A percentile compares a stretch with the other conserved stretches of the same genome.
Evolutionary conservation across 2,113 vertebrate species (phyloP).

Genomic region (Mesitornis unicolor): DNA sequence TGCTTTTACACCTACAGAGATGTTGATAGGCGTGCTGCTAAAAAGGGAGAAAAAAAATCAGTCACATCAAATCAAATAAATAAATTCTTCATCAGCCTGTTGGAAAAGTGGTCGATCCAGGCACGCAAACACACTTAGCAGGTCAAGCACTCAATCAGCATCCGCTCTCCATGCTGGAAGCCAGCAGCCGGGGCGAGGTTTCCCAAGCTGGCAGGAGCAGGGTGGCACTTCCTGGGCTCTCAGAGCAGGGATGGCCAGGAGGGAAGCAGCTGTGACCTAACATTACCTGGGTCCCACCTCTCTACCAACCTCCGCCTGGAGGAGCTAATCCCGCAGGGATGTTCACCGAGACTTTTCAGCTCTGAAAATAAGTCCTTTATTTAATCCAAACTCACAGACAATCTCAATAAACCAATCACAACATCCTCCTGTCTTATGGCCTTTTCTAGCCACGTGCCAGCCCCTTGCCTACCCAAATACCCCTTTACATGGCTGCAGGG

Average conservation of each 20-base stretch:
- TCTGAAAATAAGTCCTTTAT: not conserved
- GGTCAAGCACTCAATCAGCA: not conserved
- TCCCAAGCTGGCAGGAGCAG: accelerated
- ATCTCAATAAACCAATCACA: not conserved
- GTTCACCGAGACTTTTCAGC: not conserved
- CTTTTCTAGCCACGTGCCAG: not conserved
- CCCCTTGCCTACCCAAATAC: not conserved
- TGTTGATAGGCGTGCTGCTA: not conserved
- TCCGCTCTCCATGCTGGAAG: not conserved
- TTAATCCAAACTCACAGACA: not conserved
- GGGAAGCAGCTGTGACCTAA: not conserved
- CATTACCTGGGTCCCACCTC: not conserved
- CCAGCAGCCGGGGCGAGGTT: not conserved
- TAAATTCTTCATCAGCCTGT: not conserved
- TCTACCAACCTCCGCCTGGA: accelerated
- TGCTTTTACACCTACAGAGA: not conserved
- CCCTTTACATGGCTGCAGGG: not conserved
- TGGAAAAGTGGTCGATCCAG: not conserved
- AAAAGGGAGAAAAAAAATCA: not conserved
- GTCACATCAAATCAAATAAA: not conserved
- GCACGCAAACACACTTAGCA: not conserved
- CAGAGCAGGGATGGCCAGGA: not conserved
- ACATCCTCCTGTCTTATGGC: not conserved
- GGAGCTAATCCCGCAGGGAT: not conserved
- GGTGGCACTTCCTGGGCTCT: not conserved